Evolutionary conservation across 2,797 vertebrate genomes (phyloP).

Genomic region (Sebastiscus albofasciatus): DNA sequence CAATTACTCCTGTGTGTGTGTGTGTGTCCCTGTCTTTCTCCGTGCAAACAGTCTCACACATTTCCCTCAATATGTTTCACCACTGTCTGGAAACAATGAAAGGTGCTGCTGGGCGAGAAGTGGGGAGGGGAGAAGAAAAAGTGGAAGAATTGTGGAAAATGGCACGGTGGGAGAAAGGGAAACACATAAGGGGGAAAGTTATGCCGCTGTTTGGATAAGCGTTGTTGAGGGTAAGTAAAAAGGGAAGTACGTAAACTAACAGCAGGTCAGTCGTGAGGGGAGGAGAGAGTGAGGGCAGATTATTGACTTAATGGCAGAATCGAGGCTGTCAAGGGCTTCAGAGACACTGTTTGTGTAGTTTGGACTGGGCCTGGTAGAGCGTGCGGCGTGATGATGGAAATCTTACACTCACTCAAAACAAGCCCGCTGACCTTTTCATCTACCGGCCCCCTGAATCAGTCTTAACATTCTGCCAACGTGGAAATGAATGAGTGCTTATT

Average conservation of each 20-base stretch:
- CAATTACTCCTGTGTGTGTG: slow-evolving; percentile 49
- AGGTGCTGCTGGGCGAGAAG: slow-evolving; percentile 57
- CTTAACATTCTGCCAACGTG: slow-evolving; percentile 65
- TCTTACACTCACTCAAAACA: slow-evolving; percentile 77
- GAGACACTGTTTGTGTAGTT: slow-evolving; percentile 76
- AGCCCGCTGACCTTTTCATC: slow-evolving; percentile 76
- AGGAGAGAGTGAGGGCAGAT: slow-evolving; percentile 55
- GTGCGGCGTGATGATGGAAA: slow-evolving; percentile 77
- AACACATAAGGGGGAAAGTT: slow-evolving; percentile 60
- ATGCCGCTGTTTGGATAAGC: slow-evolving; percentile 70
- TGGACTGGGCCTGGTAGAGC: slow-evolving; percentile 55
- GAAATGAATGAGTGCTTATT: slow-evolving; percentile 71
- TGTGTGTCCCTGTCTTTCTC: slow-evolving; percentile 39
- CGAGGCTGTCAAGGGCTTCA: slow-evolving; percentile 68
- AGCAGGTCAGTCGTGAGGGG: slow-evolving; percentile 52
- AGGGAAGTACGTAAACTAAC: slow-evolving; percentile 68
- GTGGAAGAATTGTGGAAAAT: slow-evolving; percentile 62
- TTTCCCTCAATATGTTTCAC: slow-evolving; percentile 67
- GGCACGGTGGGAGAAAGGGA: slow-evolving; percentile 54
- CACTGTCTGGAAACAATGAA: slow-evolving; percentile 76
- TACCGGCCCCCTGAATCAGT: slow-evolving; percentile 58
- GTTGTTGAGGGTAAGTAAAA: slow-evolving; percentile 72
- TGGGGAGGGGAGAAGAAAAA: slow-evolving; percentile 23
- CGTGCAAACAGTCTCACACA: slow-evolving; percentile 59
- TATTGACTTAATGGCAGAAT: slow-evolving; percentile 75